Conservation (phyloP, 2,113 vertebrate genomes). For the Oreochromis spilurus region DNA sequence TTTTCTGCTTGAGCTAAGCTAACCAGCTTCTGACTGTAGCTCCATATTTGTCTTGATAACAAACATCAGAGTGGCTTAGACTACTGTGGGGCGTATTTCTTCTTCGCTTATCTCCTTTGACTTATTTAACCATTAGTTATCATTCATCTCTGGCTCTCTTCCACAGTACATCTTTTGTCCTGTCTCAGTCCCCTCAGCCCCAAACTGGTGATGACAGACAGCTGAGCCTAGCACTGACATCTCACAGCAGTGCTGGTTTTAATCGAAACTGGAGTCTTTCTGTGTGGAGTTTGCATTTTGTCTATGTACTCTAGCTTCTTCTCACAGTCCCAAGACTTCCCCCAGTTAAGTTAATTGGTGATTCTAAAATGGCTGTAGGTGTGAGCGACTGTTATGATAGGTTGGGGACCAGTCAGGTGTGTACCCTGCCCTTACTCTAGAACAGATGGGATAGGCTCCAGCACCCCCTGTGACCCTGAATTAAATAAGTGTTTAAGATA, state of each 20-base stretch:
- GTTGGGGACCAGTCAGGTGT: not conserved
- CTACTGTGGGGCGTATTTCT: not conserved
- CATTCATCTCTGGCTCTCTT: not conserved
- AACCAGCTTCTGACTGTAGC: not conserved
- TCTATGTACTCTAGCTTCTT: not conserved
- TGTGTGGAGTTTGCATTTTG: not conserved
- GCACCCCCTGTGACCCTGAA: not conserved
- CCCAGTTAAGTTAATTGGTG: not conserved
- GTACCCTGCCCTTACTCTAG: not conserved
- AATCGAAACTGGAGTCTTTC: not conserved
- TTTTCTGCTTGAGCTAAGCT: not conserved
- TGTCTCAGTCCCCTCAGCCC: not conserved
- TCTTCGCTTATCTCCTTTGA: not conserved
- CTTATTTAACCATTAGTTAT: not conserved
- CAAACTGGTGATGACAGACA: not conserved
- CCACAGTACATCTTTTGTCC: not conserved
- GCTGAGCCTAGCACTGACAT: not conserved
- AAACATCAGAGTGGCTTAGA: not conserved
- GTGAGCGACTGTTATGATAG: not conserved
- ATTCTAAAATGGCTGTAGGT: not conserved
- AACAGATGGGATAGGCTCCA: not conserved
- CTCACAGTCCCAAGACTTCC: not conserved
- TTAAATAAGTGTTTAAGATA: not conserved
- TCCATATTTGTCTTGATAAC: not conserved
- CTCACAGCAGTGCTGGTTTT: not conserved